phyloP scores from a whole-genome alignment of 2,113 vertebrate species.

The Cranoglanis bouderius region DNA sequence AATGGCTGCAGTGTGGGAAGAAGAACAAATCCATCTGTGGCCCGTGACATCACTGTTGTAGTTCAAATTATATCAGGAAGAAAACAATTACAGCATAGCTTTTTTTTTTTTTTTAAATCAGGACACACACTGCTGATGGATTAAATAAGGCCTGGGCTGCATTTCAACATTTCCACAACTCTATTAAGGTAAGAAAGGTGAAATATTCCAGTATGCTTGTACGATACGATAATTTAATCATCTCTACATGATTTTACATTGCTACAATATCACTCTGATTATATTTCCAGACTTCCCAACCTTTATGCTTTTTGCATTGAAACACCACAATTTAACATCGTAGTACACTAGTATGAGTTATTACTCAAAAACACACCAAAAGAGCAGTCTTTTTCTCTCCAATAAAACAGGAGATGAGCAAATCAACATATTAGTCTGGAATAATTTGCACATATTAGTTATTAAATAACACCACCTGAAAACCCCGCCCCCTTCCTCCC shows the following conservation, averaged over 20 bases:
- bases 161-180: not conserved
- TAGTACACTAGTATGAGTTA: not conserved
- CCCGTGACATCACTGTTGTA: conserved; percentile 11
- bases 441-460: not conserved
- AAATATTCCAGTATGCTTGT: not conserved
- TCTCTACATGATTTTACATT: not conserved
- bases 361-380: not conserved
- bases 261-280: not conserved
- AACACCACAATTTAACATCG: not conserved
- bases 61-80: not conserved
- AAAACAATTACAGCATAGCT: not conserved
- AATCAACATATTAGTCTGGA: not conserved
- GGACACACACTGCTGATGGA: not conserved
- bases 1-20: not conserved
- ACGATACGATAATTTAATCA: not conserved
- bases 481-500: not conserved
- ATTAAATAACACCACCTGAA: not conserved
- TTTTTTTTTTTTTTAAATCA: not conserved
- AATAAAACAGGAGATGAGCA: not conserved
- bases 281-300: not conserved
- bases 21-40: not conserved
- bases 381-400: not conserved
- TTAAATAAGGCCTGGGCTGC: not conserved
- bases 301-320: not conserved
- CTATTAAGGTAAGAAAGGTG: not conserved